phyloP scores from a whole-genome alignment of 2,888 invertebrate genomes.

The Limenitis arthemis region DNA sequence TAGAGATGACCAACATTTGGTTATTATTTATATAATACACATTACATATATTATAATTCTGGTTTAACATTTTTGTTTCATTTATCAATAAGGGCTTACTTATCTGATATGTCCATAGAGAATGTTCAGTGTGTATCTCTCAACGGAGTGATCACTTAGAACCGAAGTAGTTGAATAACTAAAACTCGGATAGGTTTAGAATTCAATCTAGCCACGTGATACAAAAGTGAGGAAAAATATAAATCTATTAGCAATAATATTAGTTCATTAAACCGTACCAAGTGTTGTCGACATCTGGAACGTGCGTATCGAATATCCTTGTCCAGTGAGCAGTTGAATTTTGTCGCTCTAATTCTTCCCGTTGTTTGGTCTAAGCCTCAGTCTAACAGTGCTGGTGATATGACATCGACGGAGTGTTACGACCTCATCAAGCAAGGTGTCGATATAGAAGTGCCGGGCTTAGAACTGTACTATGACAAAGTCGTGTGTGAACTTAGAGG shows the following conservation, averaged over 20 bases:
- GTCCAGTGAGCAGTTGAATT: conserved; percentile 55
- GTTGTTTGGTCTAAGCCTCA: conserved; percentile 48
- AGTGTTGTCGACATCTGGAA: conserved; percentile 61
- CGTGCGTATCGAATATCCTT: conserved; percentile 66
- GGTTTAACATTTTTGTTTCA: neutral
- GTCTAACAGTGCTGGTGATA: conserved; percentile 49
- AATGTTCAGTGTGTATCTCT: conserved; percentile 14
- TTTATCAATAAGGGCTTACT: conserved; percentile 17
- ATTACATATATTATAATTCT: neutral
- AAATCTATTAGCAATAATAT: conserved; percentile 10
- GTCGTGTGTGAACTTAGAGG: conserved; percentile 73
- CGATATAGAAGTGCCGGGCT: conserved; percentile 65
- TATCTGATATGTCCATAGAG: conserved; percentile 26
- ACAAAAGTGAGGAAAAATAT: conserved; percentile 8
- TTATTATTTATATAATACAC: neutral
- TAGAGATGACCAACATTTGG: conserved; percentile 34
- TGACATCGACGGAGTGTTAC: conserved; percentile 68
- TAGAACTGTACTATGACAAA: conserved; percentile 72
- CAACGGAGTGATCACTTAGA: conserved; percentile 4
- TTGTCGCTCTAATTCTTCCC: conserved; percentile 68
- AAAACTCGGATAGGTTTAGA: neutral
- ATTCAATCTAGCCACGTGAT: neutral
- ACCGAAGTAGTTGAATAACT: conserved; percentile 7
- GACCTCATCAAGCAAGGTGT: conserved; percentile 65
- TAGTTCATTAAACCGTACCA: conserved; percentile 43